phyloP scores from a whole-genome alignment of 1,140 invertebrate species.

The Trichogramma pretiosum region DNA sequence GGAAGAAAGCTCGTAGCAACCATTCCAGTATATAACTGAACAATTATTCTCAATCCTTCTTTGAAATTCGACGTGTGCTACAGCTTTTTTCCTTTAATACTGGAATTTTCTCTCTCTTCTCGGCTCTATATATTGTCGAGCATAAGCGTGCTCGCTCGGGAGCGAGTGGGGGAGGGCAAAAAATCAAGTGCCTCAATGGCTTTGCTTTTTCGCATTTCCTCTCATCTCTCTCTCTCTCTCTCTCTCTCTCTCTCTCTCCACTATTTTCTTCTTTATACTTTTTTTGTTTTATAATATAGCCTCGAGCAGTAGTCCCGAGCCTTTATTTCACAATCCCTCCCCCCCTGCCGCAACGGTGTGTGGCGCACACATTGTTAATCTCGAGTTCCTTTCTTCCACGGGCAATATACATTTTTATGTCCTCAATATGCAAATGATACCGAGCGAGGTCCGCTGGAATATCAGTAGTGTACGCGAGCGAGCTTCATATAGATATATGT shows the following conservation, averaged over 20 bases:
- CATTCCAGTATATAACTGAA: conserved; percentile 2
- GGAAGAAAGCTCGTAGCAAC: conserved; percentile 9
- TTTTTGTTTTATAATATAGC: too few species aligned
- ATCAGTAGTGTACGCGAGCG: too few species aligned
- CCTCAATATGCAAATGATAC: conserved; percentile 20
- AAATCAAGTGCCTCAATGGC: conserved; percentile 12
- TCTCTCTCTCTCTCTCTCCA: too few species aligned
- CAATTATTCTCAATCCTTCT: conserved; percentile 19
- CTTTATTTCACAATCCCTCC: too few species aligned
- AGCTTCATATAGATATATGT: too few species aligned
- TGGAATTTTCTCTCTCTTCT: conserved; percentile 6
- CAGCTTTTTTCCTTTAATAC: conserved; percentile 9
- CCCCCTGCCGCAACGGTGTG: too few species aligned
- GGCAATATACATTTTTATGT: conserved; percentile 20
- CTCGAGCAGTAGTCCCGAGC: too few species aligned
- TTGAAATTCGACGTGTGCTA: conserved; percentile 12
- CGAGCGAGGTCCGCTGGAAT: conserved; percentile 4
- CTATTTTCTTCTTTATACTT: too few species aligned
- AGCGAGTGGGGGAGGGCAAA: not conserved
- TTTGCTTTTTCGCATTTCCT: conserved; percentile 5
- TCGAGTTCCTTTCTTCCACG: conserved; percentile 17
- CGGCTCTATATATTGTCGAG: too few species aligned
- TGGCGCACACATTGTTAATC: too few species aligned
- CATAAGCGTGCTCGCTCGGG: not conserved
- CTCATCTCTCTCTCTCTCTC: not conserved